phyloP scores from a whole-genome alignment of 2,888 invertebrate genomes.

The Drosophila algonquin region DNA sequence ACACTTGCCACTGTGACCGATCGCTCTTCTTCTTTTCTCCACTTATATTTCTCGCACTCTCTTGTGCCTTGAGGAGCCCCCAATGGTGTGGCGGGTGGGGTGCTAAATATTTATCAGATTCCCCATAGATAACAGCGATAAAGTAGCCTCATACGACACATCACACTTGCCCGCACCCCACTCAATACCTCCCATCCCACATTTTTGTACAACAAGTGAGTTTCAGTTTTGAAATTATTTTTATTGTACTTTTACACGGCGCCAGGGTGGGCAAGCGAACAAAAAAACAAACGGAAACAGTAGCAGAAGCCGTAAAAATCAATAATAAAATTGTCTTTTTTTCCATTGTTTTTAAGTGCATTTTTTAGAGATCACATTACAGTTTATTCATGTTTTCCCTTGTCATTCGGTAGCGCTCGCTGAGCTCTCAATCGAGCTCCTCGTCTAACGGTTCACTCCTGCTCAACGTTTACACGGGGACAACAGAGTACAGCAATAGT shows the following conservation, averaged over 20 bases:
- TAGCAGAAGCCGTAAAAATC: constrained; percentile 10
- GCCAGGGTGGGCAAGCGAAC: constrained; percentile 41
- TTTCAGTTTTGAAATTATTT: constrained; percentile 45
- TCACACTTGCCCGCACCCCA: constrained; percentile 11
- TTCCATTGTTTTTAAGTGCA: constrained; percentile 34
- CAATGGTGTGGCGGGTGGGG: constrained; percentile 14
- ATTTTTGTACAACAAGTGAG: constrained; percentile 26
- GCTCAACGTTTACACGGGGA: constrained; percentile 64
- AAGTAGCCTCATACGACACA: constrained; percentile 29
- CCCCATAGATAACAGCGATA: constrained; percentile 61
- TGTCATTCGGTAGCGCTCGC: constrained; percentile 70
- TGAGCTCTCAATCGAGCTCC: constrained; percentile 71
- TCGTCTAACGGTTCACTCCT: constrained; percentile 80
- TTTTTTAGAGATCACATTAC: constrained; percentile 24
- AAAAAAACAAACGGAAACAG: constrained; percentile 5
- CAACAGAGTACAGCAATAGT: constrained; percentile 60
- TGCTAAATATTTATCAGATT: constrained; percentile 59
- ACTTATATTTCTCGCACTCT: neutral
- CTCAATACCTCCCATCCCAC: constrained; percentile 10
- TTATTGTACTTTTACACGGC: constrained; percentile 55
- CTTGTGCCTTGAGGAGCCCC: constrained; percentile 4
- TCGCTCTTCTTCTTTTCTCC: constrained; percentile 30
- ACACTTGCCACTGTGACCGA: constrained; percentile 16
- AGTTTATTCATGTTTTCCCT: constrained; percentile 1
- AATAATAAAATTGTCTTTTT: constrained; percentile 11